phyloP scores from a whole-genome alignment of 2,797 vertebrate genomes.

The Chelidonichthys spinosus region DNA sequence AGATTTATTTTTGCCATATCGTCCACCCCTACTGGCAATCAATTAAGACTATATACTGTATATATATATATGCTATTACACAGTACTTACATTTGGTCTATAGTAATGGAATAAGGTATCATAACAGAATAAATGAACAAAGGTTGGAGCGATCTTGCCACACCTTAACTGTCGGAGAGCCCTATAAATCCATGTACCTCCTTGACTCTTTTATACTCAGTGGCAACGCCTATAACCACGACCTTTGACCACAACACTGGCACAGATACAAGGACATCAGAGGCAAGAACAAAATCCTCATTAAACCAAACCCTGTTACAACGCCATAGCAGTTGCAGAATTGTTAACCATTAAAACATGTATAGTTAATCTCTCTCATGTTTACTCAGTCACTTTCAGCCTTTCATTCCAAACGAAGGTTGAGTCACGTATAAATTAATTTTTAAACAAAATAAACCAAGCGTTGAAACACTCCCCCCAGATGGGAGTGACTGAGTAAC shows the following conservation, averaged over 20 bases:
- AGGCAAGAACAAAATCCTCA: slow-evolving; percentile 1
- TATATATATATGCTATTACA: neutral
- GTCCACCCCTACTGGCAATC: neutral
- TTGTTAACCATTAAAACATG: neutral
- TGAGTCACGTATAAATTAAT: slow-evolving; percentile 4
- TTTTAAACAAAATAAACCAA: slow-evolving; percentile 5
- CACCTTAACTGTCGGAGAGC: neutral
- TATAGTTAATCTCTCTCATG: neutral
- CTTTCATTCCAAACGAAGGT: neutral
- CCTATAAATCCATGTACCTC: neutral
- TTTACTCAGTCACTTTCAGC: neutral
- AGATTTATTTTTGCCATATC: no score
- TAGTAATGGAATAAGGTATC: neutral
- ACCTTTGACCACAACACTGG: neutral
- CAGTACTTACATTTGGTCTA: neutral
- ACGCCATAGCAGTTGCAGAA: slow-evolving; percentile 7
- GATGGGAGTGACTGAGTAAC: neutral
- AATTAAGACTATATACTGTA: neutral
- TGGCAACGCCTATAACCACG: neutral
- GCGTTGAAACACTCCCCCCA: neutral
- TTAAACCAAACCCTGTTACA: neutral
- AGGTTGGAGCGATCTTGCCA: neutral
- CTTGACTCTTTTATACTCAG: neutral
- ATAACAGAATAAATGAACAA: slow-evolving; percentile 3
- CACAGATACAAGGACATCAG: neutral